phyloP scores from a whole-genome alignment of 2,888 invertebrate genomes.

The Clanis bilineata region DNA sequence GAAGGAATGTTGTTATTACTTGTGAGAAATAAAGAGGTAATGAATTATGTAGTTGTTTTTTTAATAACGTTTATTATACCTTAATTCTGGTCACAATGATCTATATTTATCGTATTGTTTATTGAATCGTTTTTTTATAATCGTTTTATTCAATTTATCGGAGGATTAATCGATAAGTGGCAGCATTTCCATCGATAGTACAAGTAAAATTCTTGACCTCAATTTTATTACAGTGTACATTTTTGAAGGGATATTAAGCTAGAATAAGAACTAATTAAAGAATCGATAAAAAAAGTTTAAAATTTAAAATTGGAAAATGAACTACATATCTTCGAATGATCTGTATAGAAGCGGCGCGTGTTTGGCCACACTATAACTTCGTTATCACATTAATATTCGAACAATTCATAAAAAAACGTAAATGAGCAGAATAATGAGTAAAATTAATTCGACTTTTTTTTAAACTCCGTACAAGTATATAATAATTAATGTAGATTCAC shows the following conservation, averaged over 20 bases:
- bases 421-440: background rate
- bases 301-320: too few species aligned
- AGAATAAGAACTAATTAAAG: too few species aligned
- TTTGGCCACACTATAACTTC: background rate
- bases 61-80: background rate
- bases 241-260: too few species aligned
- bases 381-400: background rate
- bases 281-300: too few species aligned
- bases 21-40: background rate
- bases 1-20: slow-evolving; percentile 12
- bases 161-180: too few species aligned
- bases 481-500: too few species aligned
- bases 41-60: background rate
- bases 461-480: too few species aligned
- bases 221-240: background rate
- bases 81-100: background rate
- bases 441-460: too few species aligned
- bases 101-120: background rate
- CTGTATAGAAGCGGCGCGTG: background rate
- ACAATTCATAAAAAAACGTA: background rate
- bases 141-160: too few species aligned
- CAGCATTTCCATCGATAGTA: too few species aligned
- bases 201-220: too few species aligned
- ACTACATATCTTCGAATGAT: background rate
- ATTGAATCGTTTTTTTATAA: background rate